Base-by-base conservation (phyloP, 1,140 invertebrate species). In the Papilio polyxenes region DNA sequence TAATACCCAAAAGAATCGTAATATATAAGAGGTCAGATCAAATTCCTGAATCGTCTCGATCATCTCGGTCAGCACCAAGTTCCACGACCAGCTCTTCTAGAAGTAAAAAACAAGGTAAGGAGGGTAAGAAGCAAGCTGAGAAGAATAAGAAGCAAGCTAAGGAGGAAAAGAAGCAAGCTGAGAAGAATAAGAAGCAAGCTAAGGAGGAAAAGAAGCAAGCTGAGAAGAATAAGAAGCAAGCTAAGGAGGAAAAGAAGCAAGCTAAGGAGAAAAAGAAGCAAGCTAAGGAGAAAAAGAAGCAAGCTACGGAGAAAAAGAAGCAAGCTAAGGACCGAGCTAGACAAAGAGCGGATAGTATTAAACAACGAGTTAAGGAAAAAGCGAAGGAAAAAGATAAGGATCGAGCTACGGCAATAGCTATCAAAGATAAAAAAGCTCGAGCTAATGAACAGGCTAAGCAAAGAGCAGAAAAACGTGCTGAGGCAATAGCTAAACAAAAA, bases 1-100 rank as follows among this genome's bases (percentile, higher is more conserved):
- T 62, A 80, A 82, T 72, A 15, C 65, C 23, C 3, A 72, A 72
- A 37, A 72, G 15, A 72, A 72, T 72, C 31, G 23, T 72, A 40
- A 72, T 72, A 37, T 37, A 31, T 40, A 72, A 72, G 31, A 72
- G 31, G 31, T 13, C 65, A 72, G 23, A 31, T 72, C 11, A 40
- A 72, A 37, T 5, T 31, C 62, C 62, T 65, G 23, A 65, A 65
- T 31, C 62, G 5, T 65, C 62, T 31, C 20, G 23, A 31, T 65
- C 62, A 31, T 65, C 62, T 65, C 20, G 62, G 56, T 49, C 40
- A 59, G 56, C n/a, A 59, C 17, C 17, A 59, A 20, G n/a, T 59
- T 7, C n/a, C 1, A 59, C n/a, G n/a, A 20, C 56, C n/a, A 17
- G 17, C 8, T 59, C 56, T 59, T 59, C 56, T 59, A 20, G 8